These are phyloP conservation scores for Pelvicachromis taeniatus DNA, from an alignment of 2,113 vertebrate species.

Conservation along the genomic window DNA sequence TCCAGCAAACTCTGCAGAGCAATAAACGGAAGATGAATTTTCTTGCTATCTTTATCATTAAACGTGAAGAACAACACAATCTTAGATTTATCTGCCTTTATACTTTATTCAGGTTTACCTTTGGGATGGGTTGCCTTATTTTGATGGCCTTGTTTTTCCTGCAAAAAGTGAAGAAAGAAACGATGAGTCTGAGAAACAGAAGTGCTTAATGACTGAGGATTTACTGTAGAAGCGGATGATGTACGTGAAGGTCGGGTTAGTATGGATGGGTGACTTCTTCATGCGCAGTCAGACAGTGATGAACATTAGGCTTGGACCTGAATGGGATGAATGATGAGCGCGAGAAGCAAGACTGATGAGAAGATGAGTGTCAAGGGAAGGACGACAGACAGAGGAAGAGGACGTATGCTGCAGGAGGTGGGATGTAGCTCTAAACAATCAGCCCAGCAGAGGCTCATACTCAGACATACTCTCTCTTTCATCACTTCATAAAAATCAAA, in stretches of 20 bases:
- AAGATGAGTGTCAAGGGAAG: background rate
- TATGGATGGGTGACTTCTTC: conserved; percentile 34
- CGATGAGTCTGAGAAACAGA: conserved; percentile 17
- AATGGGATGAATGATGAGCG: background rate
- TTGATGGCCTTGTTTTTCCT: conserved; percentile 88
- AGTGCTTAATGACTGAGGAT: conserved; percentile 2
- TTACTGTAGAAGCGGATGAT: conserved; percentile 2
- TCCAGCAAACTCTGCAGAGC: conserved; percentile 85
- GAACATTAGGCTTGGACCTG: conserved; percentile 34
- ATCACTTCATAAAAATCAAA: background rate
- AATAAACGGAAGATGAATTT: background rate
- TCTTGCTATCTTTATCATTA: background rate
- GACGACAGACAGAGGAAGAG: background rate
- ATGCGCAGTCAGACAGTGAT: conserved; percentile 60
- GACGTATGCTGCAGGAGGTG: background rate
- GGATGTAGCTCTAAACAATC: background rate
- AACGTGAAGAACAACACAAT: background rate
- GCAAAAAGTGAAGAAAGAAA: conserved; percentile 61
- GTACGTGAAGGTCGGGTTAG: conserved; percentile 47
- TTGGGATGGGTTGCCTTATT: conserved; percentile 92
- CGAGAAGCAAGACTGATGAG: background rate
- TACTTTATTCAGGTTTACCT: conserved; percentile 74
- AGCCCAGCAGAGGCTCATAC: conserved; percentile 13
- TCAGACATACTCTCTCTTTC: conserved; percentile 18
- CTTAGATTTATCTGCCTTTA: background rate